phyloP scores from a whole-genome alignment of 2,888 invertebrate species.

The Rotaria sp. region DNA sequence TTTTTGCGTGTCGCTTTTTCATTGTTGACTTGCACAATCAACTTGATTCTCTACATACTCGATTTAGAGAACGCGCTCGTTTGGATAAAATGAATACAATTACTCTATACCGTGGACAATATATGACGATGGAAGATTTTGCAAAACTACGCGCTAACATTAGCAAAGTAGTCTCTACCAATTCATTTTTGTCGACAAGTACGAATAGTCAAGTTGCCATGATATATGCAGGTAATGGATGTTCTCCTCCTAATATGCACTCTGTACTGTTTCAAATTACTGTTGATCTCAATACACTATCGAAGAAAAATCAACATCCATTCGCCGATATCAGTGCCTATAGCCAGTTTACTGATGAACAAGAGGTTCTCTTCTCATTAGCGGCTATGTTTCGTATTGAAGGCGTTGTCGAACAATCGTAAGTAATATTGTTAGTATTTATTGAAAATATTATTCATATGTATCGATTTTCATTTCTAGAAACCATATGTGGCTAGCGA shows the following conservation, averaged over 20 bases:
- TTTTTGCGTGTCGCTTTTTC: neutral
- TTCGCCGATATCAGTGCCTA: neutral
- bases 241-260: neutral
- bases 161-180: neutral
- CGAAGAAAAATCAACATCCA: neutral
- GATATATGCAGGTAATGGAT: neutral
- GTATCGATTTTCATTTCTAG: neutral
- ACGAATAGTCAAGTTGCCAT: neutral
- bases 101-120: neutral
- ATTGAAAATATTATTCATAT: neutral
- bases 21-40: neutral
- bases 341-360: neutral
- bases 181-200: neutral
- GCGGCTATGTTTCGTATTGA: neutral
- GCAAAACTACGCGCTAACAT: neutral
- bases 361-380: neutral
- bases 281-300: neutral
- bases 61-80: neutral
- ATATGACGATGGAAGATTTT: neutral
- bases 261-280: neutral
- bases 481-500: neutral
- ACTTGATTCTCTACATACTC: neutral
- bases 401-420: neutral
- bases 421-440: neutral
- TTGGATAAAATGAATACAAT: neutral